phyloP scores from a whole-genome alignment of 2,797 vertebrate genomes.

The Adelosebastes latens region DNA sequence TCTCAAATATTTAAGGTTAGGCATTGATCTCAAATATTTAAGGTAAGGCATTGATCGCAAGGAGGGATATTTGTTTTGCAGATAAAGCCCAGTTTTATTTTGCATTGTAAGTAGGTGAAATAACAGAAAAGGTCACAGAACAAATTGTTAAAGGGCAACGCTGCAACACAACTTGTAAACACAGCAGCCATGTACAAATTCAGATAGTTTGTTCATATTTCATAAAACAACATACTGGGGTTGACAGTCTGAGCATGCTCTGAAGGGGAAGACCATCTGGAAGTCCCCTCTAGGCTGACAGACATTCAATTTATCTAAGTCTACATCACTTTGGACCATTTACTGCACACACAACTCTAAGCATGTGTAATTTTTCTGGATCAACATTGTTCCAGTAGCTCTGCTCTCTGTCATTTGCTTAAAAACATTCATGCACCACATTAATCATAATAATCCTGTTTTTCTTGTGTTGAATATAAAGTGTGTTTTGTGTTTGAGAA shows the following conservation, averaged over 20 bases:
- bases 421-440: constrained; percentile 51
- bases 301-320: constrained; percentile 48
- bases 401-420: constrained; percentile 50
- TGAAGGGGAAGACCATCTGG: constrained; percentile 52
- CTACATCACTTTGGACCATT: constrained; percentile 46
- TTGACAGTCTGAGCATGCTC: constrained; percentile 28
- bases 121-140: background rate
- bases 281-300: constrained; percentile 37
- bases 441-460: constrained; percentile 71
- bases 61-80: background rate
- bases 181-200: background rate
- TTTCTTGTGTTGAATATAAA: constrained; percentile 53
- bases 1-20: too few relatives aligned
- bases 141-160: background rate
- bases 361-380: constrained; percentile 55
- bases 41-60: too few relatives aligned
- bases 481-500: constrained; percentile 28
- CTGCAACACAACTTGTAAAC: background rate
- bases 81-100: background rate
- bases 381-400: constrained; percentile 39
- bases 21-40: too few relatives aligned
- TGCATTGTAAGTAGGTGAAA: background rate
- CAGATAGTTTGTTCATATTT: constrained; percentile 8
- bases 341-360: constrained; percentile 36
- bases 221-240: background rate